Conservation (phyloP, 2,113 vertebrate species). For the Coregonus clupeaformis region DNA sequence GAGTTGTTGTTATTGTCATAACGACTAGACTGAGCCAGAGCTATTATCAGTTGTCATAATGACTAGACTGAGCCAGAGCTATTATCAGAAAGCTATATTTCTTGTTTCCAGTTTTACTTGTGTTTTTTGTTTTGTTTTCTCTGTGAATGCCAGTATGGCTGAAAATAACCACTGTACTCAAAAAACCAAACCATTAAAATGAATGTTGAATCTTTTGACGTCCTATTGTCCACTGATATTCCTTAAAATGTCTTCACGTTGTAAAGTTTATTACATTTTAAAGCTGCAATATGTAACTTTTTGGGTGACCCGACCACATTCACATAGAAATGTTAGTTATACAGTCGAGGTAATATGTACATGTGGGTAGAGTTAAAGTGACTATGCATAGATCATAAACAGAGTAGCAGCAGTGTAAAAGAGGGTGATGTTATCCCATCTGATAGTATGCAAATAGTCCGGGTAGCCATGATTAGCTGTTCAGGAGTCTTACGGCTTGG, state of each 20-base stretch:
- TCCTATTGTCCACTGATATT: not conserved
- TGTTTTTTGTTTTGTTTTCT: slow-evolving; percentile 57
- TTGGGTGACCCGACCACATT: too few relatives aligned
- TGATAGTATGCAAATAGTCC: too few relatives aligned
- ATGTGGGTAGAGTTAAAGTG: too few relatives aligned
- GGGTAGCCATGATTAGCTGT: too few relatives aligned
- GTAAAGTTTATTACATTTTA: too few relatives aligned
- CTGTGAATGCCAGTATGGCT: slow-evolving; percentile 72
- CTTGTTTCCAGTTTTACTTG: slow-evolving; percentile 53
- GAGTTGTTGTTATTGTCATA: slow-evolving; percentile 55
- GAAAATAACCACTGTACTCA: slow-evolving; percentile 83
- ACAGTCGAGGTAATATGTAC: too few relatives aligned
- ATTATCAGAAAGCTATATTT: slow-evolving; percentile 27
- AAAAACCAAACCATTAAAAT: slow-evolving; percentile 77
- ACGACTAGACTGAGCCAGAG: slow-evolving; percentile 82
- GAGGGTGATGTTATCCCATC: too few relatives aligned
- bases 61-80: slow-evolving; percentile 29
- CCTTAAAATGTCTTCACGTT: slow-evolving; percentile 34
- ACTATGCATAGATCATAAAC: too few relatives aligned
- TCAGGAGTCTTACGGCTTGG: too few relatives aligned
- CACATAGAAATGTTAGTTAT: too few relatives aligned
- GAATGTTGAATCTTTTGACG: slow-evolving; percentile 63
- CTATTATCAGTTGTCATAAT: slow-evolving; percentile 67
- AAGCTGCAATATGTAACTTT: too few relatives aligned
- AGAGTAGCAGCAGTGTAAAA: too few relatives aligned